Conservation (phyloP, 92 coral and sea anemone genomes). For the Porites divaricata region DNA sequence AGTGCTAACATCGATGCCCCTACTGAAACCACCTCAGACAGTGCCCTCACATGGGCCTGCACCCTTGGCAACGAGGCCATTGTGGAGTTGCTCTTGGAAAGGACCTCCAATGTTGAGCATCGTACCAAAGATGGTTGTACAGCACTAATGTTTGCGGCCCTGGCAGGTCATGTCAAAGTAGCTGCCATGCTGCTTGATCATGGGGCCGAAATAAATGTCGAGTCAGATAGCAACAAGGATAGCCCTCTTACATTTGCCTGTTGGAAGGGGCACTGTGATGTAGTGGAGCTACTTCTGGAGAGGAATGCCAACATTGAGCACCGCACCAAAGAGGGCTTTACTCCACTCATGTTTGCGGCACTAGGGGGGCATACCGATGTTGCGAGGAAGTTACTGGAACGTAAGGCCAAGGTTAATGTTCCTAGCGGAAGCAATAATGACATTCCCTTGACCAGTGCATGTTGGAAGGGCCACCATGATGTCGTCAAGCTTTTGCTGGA, state of each 20-base stretch:
- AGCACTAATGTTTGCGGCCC: conserved; percentile 98
- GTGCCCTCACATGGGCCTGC: conserved; percentile 99
- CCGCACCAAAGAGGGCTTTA: conserved; percentile 98
- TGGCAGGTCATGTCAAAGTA: conserved; percentile 99
- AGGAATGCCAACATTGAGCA: conserved; percentile 99
- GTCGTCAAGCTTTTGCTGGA: conserved; percentile 96
- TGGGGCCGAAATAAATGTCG: conserved; percentile 97
- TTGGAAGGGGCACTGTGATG: conserved; percentile 99
- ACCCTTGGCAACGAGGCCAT: conserved; percentile 99
- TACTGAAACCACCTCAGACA: conserved; percentile 99
- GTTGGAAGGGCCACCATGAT: conserved; percentile 99
- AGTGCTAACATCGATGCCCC: conserved; percentile 98
- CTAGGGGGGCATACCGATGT: conserved; percentile 99
- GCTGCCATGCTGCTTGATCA: conserved; percentile 97
- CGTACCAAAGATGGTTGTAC: conserved; percentile 99
- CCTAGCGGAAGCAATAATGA: conserved; percentile 99
- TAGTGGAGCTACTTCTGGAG: conserved; percentile 89
- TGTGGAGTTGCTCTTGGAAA: conserved; percentile 83
- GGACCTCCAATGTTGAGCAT: conserved; percentile 94
- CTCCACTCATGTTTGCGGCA: conserved; percentile 99
- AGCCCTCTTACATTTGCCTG: conserved; percentile 99
- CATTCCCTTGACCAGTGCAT: conserved; percentile 99
- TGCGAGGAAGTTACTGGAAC: conserved; percentile 91
- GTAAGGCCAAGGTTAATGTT: conserved; percentile 94
- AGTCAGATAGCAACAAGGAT: conserved; percentile 99